A percentile compares a stretch with the other conserved stretches of the same genome.
Evolutionary conservation across 1,140 invertebrate genomes (phyloP).

Genomic region (Drosophila pseudoananassae): DNA sequence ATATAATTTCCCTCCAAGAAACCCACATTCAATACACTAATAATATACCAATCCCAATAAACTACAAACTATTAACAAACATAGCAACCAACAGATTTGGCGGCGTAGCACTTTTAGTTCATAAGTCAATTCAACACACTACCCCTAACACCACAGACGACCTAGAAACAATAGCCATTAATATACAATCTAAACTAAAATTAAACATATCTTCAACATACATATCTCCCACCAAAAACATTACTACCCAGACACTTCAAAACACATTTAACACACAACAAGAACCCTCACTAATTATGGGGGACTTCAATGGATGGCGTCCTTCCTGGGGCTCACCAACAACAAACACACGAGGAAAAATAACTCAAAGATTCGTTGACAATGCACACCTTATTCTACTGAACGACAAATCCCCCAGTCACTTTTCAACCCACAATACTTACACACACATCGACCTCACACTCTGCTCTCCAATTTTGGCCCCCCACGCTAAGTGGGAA

Average conservation of each 20-base stretch:
- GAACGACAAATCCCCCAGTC: slow-evolving; percentile 19
- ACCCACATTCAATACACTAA: too few relatives aligned
- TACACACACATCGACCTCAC: slow-evolving; percentile 23
- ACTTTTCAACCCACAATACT: slow-evolving; percentile 26
- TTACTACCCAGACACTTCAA: slow-evolving; percentile 2
- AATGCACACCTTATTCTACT: slow-evolving; percentile 9
- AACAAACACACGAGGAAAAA: slow-evolving; percentile 15
- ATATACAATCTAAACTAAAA: slow-evolving; percentile 7
- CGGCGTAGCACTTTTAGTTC: slow-evolving; percentile 2
- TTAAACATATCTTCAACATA: slow-evolving; percentile 10
- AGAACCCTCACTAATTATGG: slow-evolving; percentile 1
- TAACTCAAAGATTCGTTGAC: slow-evolving; percentile 5
- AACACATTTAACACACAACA: slow-evolving; percentile 4
- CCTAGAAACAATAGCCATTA: slow-evolving; percentile 7
- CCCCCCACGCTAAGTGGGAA: slow-evolving; percentile 25
- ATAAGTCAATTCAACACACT: slow-evolving; percentile 13
- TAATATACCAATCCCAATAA: too few relatives aligned
- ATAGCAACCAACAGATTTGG: too few relatives aligned
- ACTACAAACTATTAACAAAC: too few relatives aligned
- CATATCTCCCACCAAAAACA: slow-evolving; percentile 3
- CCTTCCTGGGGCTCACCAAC: slow-evolving; percentile 10
- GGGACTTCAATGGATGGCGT: too few relatives aligned
- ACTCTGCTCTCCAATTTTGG: slow-evolving; percentile 2
- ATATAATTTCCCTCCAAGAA: too few relatives aligned
- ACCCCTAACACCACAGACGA: slow-evolving; percentile 2